Evolutionary conservation across 2,797 vertebrate species (phyloP).

Genomic region (Benthosema pterotum): DNA sequence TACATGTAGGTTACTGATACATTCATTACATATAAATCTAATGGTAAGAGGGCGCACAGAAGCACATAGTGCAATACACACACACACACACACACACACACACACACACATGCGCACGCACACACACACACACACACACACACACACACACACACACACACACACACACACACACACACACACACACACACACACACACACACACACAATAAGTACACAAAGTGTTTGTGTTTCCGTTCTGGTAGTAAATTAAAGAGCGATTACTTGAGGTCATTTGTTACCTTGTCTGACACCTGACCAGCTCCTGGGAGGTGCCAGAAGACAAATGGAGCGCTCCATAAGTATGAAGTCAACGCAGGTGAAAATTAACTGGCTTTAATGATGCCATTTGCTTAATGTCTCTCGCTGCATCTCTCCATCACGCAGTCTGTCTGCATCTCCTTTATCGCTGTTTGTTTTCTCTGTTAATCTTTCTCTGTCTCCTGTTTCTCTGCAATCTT

Average conservation of each 20-base stretch:
- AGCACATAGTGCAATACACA: too few species aligned
- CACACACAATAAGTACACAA: conserved; percentile 62
- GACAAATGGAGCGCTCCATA: conserved; percentile 72
- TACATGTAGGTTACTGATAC: conserved; percentile 47
- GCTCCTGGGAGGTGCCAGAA: conserved; percentile 71
- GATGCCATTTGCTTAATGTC: conserved; percentile 81
- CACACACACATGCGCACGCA: neutral
- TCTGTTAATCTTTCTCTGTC: conserved; percentile 39
- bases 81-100: neutral
- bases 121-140: conserved; percentile 10
- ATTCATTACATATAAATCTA: conserved; percentile 40
- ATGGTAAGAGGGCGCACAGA: too few species aligned
- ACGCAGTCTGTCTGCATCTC: neutral
- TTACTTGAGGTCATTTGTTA: conserved; percentile 82
- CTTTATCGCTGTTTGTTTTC: conserved; percentile 33
- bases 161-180: conserved; percentile 22
- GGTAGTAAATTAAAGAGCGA: conserved; percentile 82
- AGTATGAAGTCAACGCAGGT: conserved; percentile 77
- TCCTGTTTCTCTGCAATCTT: conserved; percentile 18
- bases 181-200: conserved; percentile 22
- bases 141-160: conserved; percentile 20
- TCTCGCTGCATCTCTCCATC: conserved; percentile 16
- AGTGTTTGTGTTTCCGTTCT: conserved; percentile 63
- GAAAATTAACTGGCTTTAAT: conserved; percentile 83
- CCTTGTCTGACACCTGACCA: conserved; percentile 72